A percentile compares a stretch with the other conserved stretches of the same genome.
Conservation (phyloP, 2,797 vertebrate species). For the Tachyglossus aculeatus region DNA sequence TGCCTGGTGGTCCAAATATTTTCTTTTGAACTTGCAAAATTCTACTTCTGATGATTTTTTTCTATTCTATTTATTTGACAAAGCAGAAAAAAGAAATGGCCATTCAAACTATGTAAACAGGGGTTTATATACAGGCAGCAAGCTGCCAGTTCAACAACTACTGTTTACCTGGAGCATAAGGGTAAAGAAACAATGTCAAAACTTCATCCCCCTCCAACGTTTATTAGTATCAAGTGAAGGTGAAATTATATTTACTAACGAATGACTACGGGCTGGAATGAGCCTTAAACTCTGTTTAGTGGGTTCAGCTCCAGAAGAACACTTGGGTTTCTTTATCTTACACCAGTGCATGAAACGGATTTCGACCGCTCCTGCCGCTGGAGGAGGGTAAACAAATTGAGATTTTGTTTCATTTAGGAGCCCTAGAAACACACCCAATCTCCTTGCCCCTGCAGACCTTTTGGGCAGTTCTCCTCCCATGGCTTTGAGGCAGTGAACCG, state of each 20-base stretch:
- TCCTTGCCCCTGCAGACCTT: too few species aligned
- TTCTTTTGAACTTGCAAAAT: constrained; percentile 53
- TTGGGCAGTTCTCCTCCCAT: too few species aligned
- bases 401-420: constrained; percentile 53
- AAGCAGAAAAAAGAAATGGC: constrained; percentile 61
- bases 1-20: constrained; percentile 46
- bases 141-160: constrained; percentile 27
- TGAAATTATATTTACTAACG: constrained; percentile 27
- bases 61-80: constrained; percentile 68
- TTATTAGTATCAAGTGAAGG: constrained; percentile 35
- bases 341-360: constrained; percentile 30
- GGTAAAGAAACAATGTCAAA: constrained; percentile 31
- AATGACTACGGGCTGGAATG: constrained; percentile 42
- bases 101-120: constrained; percentile 61
- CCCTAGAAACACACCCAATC: constrained; percentile 32
- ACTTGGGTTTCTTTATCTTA: constrained; percentile 27
- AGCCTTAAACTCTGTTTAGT: constrained; percentile 12
- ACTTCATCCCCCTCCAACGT: constrained; percentile 12
- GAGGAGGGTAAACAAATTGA: constrained; percentile 41
- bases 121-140: constrained; percentile 22
- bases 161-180: constrained; percentile 7
- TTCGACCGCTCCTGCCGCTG: constrained; percentile 44
- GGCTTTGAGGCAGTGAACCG: neutral
- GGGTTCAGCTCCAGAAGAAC: constrained; percentile 20
- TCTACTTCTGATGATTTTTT: constrained; percentile 53